Conservation (phyloP, 2,797 vertebrate genomes). For the Sphenodon punctatus region DNA sequence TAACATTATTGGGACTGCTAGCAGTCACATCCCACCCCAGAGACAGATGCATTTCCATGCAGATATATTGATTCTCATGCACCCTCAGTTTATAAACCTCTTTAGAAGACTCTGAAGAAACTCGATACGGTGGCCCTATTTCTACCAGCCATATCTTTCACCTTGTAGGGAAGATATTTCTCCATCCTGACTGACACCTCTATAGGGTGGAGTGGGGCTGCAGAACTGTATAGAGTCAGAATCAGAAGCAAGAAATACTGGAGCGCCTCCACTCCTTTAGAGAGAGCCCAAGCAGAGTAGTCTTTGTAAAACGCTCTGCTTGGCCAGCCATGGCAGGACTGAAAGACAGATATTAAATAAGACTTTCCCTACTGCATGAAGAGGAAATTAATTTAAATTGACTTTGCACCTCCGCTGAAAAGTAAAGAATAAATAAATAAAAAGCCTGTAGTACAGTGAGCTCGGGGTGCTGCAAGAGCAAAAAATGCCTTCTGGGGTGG, state of each 20-base stretch:
- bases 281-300: slow-evolving; percentile 42
- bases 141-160: too few species aligned
- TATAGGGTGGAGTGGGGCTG: background rate
- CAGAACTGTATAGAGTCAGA: too few species aligned
- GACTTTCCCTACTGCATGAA: slow-evolving; percentile 54
- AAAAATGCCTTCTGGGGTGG: background rate
- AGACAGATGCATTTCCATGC: slow-evolving; percentile 17
- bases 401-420: slow-evolving; percentile 62
- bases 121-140: too few species aligned
- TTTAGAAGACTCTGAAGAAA: slow-evolving; percentile 44
- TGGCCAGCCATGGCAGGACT: too few species aligned
- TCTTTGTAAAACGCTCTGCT: slow-evolving; percentile 51
- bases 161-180: too few species aligned
- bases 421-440: background rate
- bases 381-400: slow-evolving; percentile 66
- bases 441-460: slow-evolving; percentile 19
- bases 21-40: slow-evolving; percentile 25
- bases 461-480: background rate
- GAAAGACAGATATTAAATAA: slow-evolving; percentile 67
- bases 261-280: slow-evolving; percentile 33
- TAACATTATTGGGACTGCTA: background rate
- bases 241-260: slow-evolving; percentile 5
- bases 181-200: too few species aligned
- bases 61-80: background rate
- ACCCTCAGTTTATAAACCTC: background rate